Base-by-base conservation (phyloP, 2,888 invertebrate genomes). In the Napeogenes sylphis region DNA sequence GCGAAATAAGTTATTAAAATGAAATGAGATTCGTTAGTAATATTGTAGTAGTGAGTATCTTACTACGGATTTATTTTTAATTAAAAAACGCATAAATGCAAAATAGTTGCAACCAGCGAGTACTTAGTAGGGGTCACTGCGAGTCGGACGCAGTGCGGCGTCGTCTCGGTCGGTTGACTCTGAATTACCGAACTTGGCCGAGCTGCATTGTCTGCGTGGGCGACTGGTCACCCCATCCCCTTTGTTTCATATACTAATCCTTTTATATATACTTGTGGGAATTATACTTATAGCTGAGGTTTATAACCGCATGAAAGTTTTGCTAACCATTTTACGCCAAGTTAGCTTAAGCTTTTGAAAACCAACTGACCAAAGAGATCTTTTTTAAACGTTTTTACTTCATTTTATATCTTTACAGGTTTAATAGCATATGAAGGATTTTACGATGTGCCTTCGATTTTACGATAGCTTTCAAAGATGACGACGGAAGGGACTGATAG, bases 141-240 rank as follows among this genome's bases (percentile, higher is more conserved):
- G 72, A 72, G 42, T 6, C 72, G 63, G 59, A 58, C 67, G 65
- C 60, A 62, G 65, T 79, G 79, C 71, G 71, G 76, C 73, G 56
- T 56, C 74, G 79, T 70, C 68, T 68, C 77, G 80, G 79, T 73
- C 75, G 78, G 80, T 77, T 79, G 78, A 72, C 73, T 76, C 74
- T 73, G 75, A 82, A 82, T 80, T 76, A 77, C 78, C 80, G 81
- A 85, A 84, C 81, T 84, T 84, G 82, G 83, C 84, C 83, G 76
- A 77, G 73, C 73, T 68, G 78, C 78, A 81, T 81, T 81, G 80
- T 81, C 76, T 76, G 73, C 70, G 66, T 65, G 59, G 68, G 69
- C 71, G 68, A 69, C 68, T 56, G 73, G 73, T 73, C 73, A 71
- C 71, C 75, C 73, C 73, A 70, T 68, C 69, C 74, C 75, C 74